A percentile compares a stretch with the other conserved stretches of the same genome.
Evolutionary conservation across 2,888 invertebrate genomes (phyloP).

Genomic region (Eupithecia dodoneata): DNA sequence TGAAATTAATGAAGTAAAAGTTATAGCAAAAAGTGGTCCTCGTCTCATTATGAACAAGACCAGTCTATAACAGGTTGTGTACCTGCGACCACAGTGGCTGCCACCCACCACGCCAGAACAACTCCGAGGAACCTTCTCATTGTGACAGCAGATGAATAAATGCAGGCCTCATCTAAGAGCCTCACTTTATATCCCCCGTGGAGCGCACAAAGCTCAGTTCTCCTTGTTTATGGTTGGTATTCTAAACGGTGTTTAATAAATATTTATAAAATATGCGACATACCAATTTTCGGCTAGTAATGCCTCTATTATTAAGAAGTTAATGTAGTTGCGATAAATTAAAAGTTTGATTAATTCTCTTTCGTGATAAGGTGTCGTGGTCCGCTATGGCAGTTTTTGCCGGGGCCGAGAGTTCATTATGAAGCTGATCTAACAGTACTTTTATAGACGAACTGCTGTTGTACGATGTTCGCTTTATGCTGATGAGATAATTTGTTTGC

Average conservation of each 20-base stretch:
- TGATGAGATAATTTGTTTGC: conserved; percentile 29
- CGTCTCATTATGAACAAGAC: not conserved
- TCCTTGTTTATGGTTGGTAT: conserved; percentile 52
- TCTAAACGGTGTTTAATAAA: conserved; percentile 69
- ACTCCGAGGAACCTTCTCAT: conserved; percentile 56
- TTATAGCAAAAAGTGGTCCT: conserved; percentile 9
- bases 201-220: conserved; percentile 58
- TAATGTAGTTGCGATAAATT: conserved; percentile 45
- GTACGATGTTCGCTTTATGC: conserved; percentile 32
- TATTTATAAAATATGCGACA: conserved; percentile 58
- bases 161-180: conserved; percentile 58
- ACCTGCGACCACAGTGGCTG: conserved; percentile 51
- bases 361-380: conserved; percentile 30
- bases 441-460: conserved; percentile 22
- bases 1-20: conserved; percentile 6
- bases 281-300: conserved; percentile 55
- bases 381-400: conserved; percentile 31
- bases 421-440: conserved; percentile 44
- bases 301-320: conserved; percentile 63
- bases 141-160: conserved; percentile 58
- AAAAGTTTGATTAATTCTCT: conserved; percentile 43
- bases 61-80: conserved; percentile 40
- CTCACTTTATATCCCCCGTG: conserved; percentile 66
- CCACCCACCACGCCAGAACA: conserved; percentile 46
- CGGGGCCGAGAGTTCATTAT: conserved; percentile 2